Conservation (phyloP, 2,113 vertebrate genomes). For the Hepsetus odoe region DNA sequence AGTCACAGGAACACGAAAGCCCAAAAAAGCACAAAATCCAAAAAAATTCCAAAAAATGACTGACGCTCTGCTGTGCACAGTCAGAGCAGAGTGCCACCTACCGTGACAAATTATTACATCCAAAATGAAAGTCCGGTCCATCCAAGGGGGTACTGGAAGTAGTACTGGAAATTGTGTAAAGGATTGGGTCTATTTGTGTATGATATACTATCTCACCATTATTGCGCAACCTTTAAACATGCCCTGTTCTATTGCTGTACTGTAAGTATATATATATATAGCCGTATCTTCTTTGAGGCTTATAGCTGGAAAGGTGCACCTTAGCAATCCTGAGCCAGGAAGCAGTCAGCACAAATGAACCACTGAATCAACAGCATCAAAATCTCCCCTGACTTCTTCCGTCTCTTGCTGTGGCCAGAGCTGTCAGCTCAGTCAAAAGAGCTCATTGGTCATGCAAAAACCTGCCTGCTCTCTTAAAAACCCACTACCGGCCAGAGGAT, state of each 20-base stretch:
- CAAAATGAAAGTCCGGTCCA: no score
- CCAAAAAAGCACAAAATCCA: no score
- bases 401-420: neutral
- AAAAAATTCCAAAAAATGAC: no score
- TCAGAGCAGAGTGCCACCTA: no score
- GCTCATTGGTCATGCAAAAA: neutral
- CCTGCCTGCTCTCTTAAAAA: neutral
- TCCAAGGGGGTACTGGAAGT: no score
- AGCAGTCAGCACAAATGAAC: slow-evolving; percentile 22
- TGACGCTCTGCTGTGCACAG: no score
- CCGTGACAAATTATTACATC: no score
- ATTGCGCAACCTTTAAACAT: neutral
- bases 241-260: no score
- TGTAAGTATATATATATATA: neutral
- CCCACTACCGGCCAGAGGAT: neutral
- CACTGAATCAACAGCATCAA: slow-evolving; percentile 34
- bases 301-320: neutral
- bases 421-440: neutral
- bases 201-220: neutral
- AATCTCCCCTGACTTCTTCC: slow-evolving; percentile 19
- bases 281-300: neutral
- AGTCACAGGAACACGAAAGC: no score
- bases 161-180: no score
- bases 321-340: neutral
- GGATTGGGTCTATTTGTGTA: slow-evolving; percentile 19